Percentiles rank a stretch among this genome's conserved stretches.
These are phyloP conservation scores for Saccostrea cuccullata DNA, from an alignment of 1,140 invertebrate genomes.

Conservation along the genomic window DNA sequence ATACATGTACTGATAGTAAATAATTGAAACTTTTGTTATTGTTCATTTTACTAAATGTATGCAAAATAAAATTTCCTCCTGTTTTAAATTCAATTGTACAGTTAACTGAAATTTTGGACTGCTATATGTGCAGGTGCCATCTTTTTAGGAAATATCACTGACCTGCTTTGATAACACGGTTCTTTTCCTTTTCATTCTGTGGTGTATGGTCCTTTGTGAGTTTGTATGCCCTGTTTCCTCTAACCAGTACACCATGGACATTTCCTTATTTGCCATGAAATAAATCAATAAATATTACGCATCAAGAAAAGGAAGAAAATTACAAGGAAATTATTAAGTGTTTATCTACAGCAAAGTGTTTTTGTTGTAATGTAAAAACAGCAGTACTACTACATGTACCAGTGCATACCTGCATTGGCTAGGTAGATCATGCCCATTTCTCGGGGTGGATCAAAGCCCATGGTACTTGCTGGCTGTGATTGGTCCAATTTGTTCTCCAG, in stretches of 20 bases:
- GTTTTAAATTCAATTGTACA: too few species aligned
- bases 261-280: slow-evolving; percentile 67
- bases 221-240: slow-evolving; percentile 70
- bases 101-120: too few species aligned
- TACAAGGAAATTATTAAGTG: background rate
- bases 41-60: too few species aligned
- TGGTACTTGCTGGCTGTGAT: slow-evolving; percentile 33
- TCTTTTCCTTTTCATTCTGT: slow-evolving; percentile 71
- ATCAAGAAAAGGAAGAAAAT: background rate
- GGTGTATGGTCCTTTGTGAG: slow-evolving; percentile 75
- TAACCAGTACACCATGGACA: slow-evolving; percentile 71
- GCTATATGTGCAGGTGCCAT: too few species aligned
- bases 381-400: background rate
- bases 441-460: slow-evolving; percentile 57
- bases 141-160: slow-evolving; percentile 16
- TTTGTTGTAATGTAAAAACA: background rate
- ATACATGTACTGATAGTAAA: too few species aligned
- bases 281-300: background rate
- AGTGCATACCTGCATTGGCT: slow-evolving; percentile 75
- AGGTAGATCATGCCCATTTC: slow-evolving; percentile 72
- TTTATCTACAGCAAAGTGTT: background rate
- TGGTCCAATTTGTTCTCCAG: slow-evolving; percentile 24
- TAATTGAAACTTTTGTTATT: too few species aligned
- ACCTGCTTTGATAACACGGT: slow-evolving; percentile 71
- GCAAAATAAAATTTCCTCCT: too few species aligned